phyloP scores from a whole-genome alignment of 2,113 vertebrate species.

The Gallinago undulata region DNA sequence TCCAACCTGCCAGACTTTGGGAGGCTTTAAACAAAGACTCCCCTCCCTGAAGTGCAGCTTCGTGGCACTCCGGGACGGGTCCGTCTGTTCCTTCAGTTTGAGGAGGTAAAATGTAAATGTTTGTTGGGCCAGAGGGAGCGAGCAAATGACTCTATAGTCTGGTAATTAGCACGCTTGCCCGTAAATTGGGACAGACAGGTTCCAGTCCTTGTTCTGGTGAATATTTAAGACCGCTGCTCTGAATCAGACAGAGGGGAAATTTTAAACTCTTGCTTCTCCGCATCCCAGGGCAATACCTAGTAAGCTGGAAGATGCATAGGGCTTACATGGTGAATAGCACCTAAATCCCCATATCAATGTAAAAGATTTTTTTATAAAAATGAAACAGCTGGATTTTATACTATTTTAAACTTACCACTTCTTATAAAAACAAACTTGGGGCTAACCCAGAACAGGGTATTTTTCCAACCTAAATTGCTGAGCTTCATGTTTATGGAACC shows the following conservation, averaged over 20 bases:
- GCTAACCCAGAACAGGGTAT: neutral
- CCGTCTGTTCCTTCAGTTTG: neutral
- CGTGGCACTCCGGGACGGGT: neutral
- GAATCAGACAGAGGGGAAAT: slow-evolving; percentile 5
- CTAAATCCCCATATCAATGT: neutral
- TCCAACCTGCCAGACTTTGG: neutral
- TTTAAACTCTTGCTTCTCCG: neutral
- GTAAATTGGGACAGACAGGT: slow-evolving; percentile 25
- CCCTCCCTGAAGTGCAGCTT: fast-evolving
- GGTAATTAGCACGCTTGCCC: slow-evolving; percentile 42
- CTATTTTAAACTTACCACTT: neutral
- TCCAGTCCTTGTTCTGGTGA: slow-evolving; percentile 33
- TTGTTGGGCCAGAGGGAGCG: slow-evolving; percentile 27
- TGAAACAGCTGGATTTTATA: neutral
- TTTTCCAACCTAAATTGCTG: neutral
- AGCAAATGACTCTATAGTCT: slow-evolving; percentile 59
- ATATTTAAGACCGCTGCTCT: slow-evolving; percentile 19
- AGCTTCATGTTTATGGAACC: neutral
- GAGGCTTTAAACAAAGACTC: neutral
- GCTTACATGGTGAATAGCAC: neutral
- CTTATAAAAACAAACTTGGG: neutral
- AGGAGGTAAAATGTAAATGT: slow-evolving; percentile 57
- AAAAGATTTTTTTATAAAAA: neutral
- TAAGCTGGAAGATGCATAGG: neutral
- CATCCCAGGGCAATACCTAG: neutral